These are phyloP conservation scores for Acronicta leporina DNA, from an alignment of 2,888 invertebrate species.

Conservation along the genomic window DNA sequence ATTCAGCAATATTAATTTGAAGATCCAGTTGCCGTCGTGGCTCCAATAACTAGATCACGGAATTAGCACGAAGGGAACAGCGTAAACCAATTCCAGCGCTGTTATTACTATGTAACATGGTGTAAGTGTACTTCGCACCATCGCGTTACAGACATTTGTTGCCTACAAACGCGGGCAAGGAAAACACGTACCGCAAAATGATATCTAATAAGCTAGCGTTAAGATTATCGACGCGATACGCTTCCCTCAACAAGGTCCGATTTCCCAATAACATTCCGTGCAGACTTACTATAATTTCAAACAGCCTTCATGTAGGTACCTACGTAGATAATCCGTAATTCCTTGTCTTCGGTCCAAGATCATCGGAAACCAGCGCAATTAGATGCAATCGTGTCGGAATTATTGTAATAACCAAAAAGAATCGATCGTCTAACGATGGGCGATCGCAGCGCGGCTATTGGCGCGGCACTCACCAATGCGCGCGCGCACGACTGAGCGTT, in stretches of 20 bases:
- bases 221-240: constrained; percentile 72
- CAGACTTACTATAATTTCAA: constrained; percentile 57
- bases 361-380: constrained; percentile 85
- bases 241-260: constrained; percentile 72
- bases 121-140: constrained; percentile 44
- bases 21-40: constrained; percentile 7
- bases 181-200: constrained; percentile 79
- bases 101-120: constrained; percentile 37
- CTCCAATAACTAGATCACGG: constrained; percentile 9
- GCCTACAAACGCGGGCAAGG: constrained; percentile 52
- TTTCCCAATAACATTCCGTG: constrained; percentile 52
- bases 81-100: constrained; percentile 34
- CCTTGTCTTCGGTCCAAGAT: constrained; percentile 75
- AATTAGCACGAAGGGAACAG: constrained; percentile 19
- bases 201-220: constrained; percentile 72
- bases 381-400: constrained; percentile 86
- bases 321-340: constrained; percentile 75
- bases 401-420: constrained; percentile 89
- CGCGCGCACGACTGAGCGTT: constrained; percentile 76
- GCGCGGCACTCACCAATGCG: constrained; percentile 83
- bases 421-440: constrained; percentile 82
- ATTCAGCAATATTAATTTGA: constrained; percentile 6
- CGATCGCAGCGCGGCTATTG: constrained; percentile 80
- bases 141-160: constrained; percentile 44
- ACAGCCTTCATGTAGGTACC: constrained; percentile 55